Evolutionary conservation across 2,888 invertebrate species (phyloP), one percentile per base, ranked within the genome.

Genomic region (Antheraea assamensis): DNA sequence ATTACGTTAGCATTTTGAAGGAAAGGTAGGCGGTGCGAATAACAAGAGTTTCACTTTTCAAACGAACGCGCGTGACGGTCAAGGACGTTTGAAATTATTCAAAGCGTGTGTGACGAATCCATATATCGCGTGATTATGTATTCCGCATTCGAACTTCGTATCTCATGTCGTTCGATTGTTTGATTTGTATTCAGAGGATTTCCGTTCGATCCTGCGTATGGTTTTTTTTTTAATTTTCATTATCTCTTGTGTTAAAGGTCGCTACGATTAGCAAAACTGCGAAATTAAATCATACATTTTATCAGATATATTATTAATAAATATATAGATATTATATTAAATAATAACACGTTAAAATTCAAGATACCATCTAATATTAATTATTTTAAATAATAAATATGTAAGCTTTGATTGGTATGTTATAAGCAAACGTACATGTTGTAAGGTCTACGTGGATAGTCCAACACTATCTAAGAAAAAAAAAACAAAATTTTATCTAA

Each of bases 31-130:
- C 7, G 15, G 27, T 47, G 17, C 30, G 55, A 70, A 70, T 31
- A 24, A n/a, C 8, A 52, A 24, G 13, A 68, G 35, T 68, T 73
- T 73, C 72, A 68, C 68, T 73, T 73, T 73, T 68, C 55, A 68
- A 55, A 24, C 24, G 30, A 52, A n/a, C 15, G 21, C 19, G 72
- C 55, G 42, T 73, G 68, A 35, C 68, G 72, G 72, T 73, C 72
- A 73, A 73, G 72, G 72, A 24, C 72, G 55, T 35, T 35, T 70
- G 55, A 70, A 70, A 73, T 73, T 73, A 73, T 55, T 31, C 66
- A 55, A 2, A 10, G 24, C 42, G 71, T 55, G 71, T 71, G 71
- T 42, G 42, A 61, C 71, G 24, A 35, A 35, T n/a, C n/a, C 31
- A 58, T 31, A 42, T 17, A 31, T 2, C 15, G 5, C 35, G 13